These are phyloP conservation scores for Panorpa germanica DNA, from an alignment of 2,888 invertebrate species.

Conservation along the genomic window DNA sequence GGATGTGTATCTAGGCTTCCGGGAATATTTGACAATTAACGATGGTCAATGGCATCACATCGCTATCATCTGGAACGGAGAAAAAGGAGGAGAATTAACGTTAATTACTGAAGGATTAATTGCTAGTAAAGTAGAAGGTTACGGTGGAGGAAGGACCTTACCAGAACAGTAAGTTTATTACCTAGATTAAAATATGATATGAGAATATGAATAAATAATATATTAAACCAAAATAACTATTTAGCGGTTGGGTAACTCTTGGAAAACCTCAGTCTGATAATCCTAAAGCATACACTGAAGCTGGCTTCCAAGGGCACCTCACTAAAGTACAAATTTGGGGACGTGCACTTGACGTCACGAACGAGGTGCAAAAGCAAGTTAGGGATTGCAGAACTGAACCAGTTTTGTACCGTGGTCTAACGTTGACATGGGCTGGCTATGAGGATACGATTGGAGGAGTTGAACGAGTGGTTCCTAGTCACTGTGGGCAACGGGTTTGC, in stretches of 20 bases:
- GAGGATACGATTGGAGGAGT: slow-evolving; percentile 78
- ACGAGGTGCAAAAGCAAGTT: slow-evolving; percentile 86
- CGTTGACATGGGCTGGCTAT: slow-evolving; percentile 87
- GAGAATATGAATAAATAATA: slow-evolving; percentile 4
- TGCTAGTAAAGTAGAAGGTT: slow-evolving; percentile 80
- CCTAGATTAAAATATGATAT: slow-evolving; percentile 4
- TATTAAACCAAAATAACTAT: slow-evolving; percentile 14
- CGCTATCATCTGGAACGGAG: slow-evolving; percentile 86
- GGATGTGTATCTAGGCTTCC: slow-evolving; percentile 78
- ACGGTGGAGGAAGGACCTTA: slow-evolving; percentile 61
- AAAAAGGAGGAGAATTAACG: slow-evolving; percentile 65
- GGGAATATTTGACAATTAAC: slow-evolving; percentile 82
- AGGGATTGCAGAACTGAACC: slow-evolving; percentile 84
- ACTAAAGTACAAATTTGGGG: slow-evolving; percentile 93
- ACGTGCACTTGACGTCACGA: slow-evolving; percentile 74
- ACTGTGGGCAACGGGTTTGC: slow-evolving; percentile 79
- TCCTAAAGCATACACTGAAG: slow-evolving; percentile 47
- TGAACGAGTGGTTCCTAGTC: slow-evolving; percentile 77
- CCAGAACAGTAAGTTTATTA: slow-evolving; percentile 59
- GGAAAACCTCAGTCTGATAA: slow-evolving; percentile 75
- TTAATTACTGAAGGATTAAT: slow-evolving; percentile 91
- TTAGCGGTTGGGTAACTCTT: slow-evolving; percentile 76
- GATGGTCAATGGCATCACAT: slow-evolving; percentile 96
- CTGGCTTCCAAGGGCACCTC: slow-evolving; percentile 89
- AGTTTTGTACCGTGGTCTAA: slow-evolving; percentile 66